A percentile compares a stretch with the other conserved stretches of the same genome.
These are phyloP conservation scores for Thalpophila matura DNA, from an alignment of 2,888 invertebrate genomes.

Conservation along the genomic window DNA sequence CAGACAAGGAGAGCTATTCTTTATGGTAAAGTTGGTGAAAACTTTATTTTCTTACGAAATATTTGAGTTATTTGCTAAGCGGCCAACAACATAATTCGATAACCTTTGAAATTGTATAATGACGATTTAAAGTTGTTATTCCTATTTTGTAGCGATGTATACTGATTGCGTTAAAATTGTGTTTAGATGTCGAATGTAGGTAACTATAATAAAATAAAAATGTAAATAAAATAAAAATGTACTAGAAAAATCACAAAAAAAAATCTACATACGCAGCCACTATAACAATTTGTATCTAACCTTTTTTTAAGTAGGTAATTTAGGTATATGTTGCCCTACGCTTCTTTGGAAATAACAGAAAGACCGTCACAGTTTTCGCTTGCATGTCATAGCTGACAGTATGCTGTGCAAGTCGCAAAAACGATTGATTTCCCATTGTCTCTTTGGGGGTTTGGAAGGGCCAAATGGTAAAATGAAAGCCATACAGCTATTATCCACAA, in stretches of 20 bases:
- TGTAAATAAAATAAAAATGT: no score
- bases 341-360: no score
- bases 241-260: not conserved
- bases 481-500: no score
- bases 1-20: not conserved
- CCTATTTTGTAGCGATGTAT: not conserved
- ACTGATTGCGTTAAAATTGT: not conserved
- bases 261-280: not conserved
- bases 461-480: no score
- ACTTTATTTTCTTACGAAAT: not conserved
- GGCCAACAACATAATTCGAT: constrained; percentile 20
- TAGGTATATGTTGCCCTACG: no score
- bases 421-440: not conserved
- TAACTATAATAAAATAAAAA: not conserved
- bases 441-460: not conserved
- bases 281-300: not conserved
- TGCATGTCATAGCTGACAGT: not conserved
- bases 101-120: constrained; percentile 22
- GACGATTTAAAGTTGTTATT: constrained; percentile 1
- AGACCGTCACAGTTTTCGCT: no score
- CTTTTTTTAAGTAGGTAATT: no score
- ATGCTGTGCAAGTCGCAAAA: not conserved
- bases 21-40: not conserved
- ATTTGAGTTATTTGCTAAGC: not conserved
- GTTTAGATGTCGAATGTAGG: not conserved